phyloP scores from a whole-genome alignment of 2,888 invertebrate genomes.

The Rhogogaster chlorosoma region DNA sequence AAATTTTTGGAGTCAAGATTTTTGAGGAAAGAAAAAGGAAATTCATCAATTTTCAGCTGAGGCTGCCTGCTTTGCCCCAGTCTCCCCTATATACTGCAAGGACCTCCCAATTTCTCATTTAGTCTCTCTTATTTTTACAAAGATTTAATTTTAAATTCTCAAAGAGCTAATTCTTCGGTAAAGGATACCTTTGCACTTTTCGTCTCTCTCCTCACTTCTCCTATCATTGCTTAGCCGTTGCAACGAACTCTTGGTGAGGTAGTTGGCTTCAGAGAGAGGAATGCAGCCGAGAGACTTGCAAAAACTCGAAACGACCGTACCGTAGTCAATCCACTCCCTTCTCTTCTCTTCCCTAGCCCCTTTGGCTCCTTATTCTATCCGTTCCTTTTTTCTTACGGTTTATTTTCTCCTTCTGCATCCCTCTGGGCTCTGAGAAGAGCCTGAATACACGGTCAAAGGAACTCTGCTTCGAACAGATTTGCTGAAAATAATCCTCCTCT shows the following conservation, averaged over 20 bases:
- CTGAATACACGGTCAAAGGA: slow-evolving; percentile 4
- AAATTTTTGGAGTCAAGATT: not conserved
- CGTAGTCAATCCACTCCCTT: slow-evolving; percentile 51
- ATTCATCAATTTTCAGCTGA: too few relatives aligned
- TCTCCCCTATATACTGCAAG: not conserved
- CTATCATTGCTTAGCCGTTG: slow-evolving; percentile 53
- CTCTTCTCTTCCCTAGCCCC: slow-evolving; percentile 59
- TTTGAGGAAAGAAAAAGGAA: too few relatives aligned
- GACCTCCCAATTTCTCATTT: not conserved
- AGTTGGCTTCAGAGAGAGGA: slow-evolving; percentile 69
- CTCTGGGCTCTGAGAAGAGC: not conserved
- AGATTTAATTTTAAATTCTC: slow-evolving; percentile 21
- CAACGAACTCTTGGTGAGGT: slow-evolving; percentile 67
- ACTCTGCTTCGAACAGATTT: slow-evolving; percentile 9
- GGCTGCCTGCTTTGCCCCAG: too few relatives aligned
- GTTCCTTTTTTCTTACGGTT: not conserved
- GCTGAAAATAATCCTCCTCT: slow-evolving; percentile 24
- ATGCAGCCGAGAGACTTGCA: slow-evolving; percentile 68
- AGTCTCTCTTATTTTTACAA: not conserved
- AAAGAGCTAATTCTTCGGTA: not conserved
- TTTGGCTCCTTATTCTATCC: slow-evolving; percentile 30
- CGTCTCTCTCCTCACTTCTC: slow-evolving; percentile 1
- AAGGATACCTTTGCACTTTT: slow-evolving; percentile 19
- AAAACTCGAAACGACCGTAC: slow-evolving; percentile 60
- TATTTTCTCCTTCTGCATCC: slow-evolving; percentile 39